Evolutionary conservation across 1,140 invertebrate genomes (phyloP).

Genomic region (Dreissena rostriformis): DNA sequence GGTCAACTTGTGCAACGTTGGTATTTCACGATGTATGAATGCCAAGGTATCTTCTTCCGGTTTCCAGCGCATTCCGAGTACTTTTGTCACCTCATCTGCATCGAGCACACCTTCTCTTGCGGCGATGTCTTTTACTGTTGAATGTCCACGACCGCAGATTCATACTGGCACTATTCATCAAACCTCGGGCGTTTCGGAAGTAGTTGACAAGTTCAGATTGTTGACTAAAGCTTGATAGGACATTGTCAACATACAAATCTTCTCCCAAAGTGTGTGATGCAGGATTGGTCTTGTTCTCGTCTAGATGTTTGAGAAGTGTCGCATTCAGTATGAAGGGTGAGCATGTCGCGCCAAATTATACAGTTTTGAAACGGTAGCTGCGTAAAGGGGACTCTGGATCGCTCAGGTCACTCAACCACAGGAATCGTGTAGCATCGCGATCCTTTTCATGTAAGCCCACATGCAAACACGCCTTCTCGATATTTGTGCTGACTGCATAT

Average conservation of each 20-base stretch:
- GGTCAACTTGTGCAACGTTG: slow-evolving; percentile 2
- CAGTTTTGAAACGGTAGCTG: slow-evolving; percentile 11
- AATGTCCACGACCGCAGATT: slow-evolving; percentile 42
- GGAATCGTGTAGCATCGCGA: slow-evolving; percentile 18
- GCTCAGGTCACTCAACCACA: slow-evolving; percentile 14
- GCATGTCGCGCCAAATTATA: neutral
- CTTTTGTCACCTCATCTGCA: slow-evolving; percentile 2
- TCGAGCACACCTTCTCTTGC: slow-evolving; percentile 30
- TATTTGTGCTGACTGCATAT: neutral
- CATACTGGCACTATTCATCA: slow-evolving; percentile 30
- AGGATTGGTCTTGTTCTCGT: neutral
- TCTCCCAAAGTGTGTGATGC: neutral
- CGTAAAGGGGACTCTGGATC: neutral
- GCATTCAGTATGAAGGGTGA: neutral
- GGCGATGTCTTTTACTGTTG: slow-evolving; percentile 12
- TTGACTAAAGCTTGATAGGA: slow-evolving; percentile 20
- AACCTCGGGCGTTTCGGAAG: slow-evolving; percentile 7
- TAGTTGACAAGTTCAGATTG: slow-evolving; percentile 8
- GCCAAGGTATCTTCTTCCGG: neutral
- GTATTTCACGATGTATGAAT: neutral
- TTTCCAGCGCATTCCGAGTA: slow-evolving; percentile 6
- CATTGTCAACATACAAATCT: slow-evolving; percentile 50
- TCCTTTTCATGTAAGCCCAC: slow-evolving; percentile 4
- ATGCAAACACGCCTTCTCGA: slow-evolving; percentile 7
- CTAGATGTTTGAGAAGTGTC: slow-evolving; percentile 4